Evolutionary conservation across 1,140 invertebrate species (phyloP), one percentile per base, ranked within the genome.

Genomic region (Penaeus japonicus): DNA sequence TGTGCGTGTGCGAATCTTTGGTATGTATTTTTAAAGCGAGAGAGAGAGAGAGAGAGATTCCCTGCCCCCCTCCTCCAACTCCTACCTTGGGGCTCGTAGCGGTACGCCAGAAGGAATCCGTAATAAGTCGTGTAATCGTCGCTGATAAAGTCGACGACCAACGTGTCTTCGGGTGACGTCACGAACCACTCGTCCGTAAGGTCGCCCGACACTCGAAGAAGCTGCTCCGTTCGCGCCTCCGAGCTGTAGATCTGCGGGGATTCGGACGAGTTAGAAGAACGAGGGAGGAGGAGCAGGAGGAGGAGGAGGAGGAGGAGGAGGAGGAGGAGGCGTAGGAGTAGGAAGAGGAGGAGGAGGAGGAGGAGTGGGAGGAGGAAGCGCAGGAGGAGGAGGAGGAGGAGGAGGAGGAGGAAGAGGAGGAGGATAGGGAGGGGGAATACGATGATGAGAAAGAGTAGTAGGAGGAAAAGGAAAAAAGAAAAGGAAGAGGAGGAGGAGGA

Each of bases 91-190:
- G 90, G 90, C 30, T 89, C 57, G 81, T 90, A 90, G 53, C 81
- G 77, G 47, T 89, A 89, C 18, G 90, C 87, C 54, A 90, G 65
- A 18, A 62, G 65, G 70, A 89, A 90, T 20, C 90, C 90, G 27
- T 84, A 54, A 53, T 89, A 90, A 24, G 87, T 89, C 12, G 87
- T 84, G 85, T 80, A 89, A 3, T 86, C 87, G 62, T 90, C 90
- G 39, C 88, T 90, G 35, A 84, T 35, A 39, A 90, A 87, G 59
- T 89, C 87, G 10, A 90, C 73, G 22, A 86, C 80, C 57, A 90
- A 24, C n/a, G 89, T 89, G 55, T 87, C 85, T 3, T 70, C 80
- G 0, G 90, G 90, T 0, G 87, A 89, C 35, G 88, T 84, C 39
- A 89, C 79, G 1, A 89, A 22, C 90, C 87, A 87, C 4, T 86